Conservation (phyloP, 2,797 vertebrate genomes). For the Spinus pinus region DNA sequence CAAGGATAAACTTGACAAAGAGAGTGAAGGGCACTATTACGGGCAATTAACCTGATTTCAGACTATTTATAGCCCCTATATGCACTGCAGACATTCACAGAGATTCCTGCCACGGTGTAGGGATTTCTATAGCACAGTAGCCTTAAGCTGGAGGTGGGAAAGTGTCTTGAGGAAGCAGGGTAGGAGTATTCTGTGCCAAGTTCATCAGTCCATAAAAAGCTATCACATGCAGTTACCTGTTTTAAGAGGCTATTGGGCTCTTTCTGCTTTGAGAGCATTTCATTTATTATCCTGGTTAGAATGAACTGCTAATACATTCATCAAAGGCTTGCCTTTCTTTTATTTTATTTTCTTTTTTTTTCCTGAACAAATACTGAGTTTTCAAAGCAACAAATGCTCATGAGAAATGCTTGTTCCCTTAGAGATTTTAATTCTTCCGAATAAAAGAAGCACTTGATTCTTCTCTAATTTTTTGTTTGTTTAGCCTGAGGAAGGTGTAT, state of each 20-base stretch:
- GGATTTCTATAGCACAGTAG: not conserved
- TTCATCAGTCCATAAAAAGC: not conserved
- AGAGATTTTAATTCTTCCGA: not conserved
- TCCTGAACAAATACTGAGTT: not conserved
- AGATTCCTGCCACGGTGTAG: not conserved
- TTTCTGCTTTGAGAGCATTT: not conserved
- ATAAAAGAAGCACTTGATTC: not conserved
- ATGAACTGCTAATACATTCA: not conserved
- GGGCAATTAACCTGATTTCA: slow-evolving; percentile 28
- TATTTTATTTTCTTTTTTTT: not conserved
- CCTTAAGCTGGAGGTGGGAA: not conserved
- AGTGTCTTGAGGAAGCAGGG: not conserved
- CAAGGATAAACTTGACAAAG: not conserved
- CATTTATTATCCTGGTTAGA: not conserved
- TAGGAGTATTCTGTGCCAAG: not conserved
- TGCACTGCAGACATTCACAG: not conserved
- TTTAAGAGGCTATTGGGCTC: slow-evolving; percentile 1
- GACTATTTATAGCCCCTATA: not conserved
- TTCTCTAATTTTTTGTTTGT: slow-evolving; percentile 22
- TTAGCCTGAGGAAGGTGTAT: not conserved
- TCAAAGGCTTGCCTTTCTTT: not conserved
- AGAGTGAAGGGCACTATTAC: not conserved
- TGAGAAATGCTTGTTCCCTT: not conserved
- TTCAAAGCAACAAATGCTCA: not conserved
- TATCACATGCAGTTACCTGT: not conserved